These are phyloP conservation scores for Lasioglossum marginatum DNA, from an alignment of 2,888 invertebrate species.

Conservation along the genomic window DNA sequence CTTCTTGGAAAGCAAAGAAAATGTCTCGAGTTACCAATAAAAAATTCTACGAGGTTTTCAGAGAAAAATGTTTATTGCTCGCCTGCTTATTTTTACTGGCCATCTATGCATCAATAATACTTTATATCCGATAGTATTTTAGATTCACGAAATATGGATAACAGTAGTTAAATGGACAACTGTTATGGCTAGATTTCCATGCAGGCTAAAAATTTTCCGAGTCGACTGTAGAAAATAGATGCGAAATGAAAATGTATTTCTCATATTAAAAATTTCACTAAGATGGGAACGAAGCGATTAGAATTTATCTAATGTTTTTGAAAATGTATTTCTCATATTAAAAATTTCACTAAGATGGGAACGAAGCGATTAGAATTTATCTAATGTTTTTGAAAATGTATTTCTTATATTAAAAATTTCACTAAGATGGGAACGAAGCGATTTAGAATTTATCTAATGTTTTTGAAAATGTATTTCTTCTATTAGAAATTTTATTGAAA, in stretches of 20 bases:
- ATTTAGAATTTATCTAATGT: background rate
- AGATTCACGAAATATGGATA: background rate
- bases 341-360: too few relatives aligned
- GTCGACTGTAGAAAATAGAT: background rate
- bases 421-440: too few relatives aligned
- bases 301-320: background rate
- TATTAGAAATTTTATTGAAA: too few relatives aligned
- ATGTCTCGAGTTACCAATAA: background rate
- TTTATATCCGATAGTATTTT: background rate
- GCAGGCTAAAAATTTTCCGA: background rate
- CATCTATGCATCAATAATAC: background rate
- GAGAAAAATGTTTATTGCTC: background rate
- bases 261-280: too few relatives aligned
- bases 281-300: too few relatives aligned
- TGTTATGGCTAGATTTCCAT: background rate
- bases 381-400: too few relatives aligned
- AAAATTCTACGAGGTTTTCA: background rate
- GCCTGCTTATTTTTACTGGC: background rate
- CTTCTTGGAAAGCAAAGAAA: background rate
- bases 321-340: too few relatives aligned
- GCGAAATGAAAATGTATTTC: too few relatives aligned
- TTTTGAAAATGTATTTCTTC: background rate
- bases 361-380: background rate
- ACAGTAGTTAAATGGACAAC: too few relatives aligned
- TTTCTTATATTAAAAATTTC: too few relatives aligned